Conservation (phyloP, 2,888 invertebrate species). For the Hydroisotoma schaefferi region DNA sequence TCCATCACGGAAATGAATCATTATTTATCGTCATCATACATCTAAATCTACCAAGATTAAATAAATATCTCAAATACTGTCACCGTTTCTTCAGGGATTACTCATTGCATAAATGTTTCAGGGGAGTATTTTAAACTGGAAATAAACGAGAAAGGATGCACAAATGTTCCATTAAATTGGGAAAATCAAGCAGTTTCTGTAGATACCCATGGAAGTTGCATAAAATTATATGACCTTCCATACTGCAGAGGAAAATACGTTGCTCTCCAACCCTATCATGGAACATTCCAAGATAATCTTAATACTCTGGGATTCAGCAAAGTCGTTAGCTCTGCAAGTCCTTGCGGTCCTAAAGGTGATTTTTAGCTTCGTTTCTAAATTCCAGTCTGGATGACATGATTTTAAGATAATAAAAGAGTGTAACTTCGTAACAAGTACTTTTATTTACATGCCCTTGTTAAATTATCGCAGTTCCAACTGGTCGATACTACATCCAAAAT, state of each 20-base stretch:
- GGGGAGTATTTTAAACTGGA: constrained; percentile 38
- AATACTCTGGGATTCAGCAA: constrained; percentile 43
- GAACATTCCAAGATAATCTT: constrained; percentile 46
- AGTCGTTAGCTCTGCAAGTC: constrained; percentile 41
- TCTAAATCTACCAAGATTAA: no score
- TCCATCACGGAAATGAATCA: no score
- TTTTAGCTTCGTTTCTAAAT: no score
- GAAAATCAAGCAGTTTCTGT: constrained; percentile 38
- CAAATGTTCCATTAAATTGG: constrained; percentile 46
- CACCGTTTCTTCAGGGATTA: not conserved
- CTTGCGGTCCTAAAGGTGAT: constrained; percentile 43
- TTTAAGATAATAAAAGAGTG: not conserved
- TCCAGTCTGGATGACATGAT: no score
- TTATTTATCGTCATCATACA: no score
- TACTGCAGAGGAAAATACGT: constrained; percentile 45
- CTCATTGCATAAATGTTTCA: constrained; percentile 6
- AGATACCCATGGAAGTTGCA: constrained; percentile 46
- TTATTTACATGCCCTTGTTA: not conserved
- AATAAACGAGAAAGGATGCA: constrained; percentile 45
- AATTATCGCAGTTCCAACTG: constrained; percentile 29
- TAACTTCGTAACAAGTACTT: not conserved
- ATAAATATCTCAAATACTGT: no score
- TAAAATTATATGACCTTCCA: constrained; percentile 44
- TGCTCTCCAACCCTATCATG: constrained; percentile 45
- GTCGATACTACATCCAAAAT: constrained; percentile 38